Conservation (phyloP, 2,888 invertebrate species). For the Morinoia aosen region DNA sequence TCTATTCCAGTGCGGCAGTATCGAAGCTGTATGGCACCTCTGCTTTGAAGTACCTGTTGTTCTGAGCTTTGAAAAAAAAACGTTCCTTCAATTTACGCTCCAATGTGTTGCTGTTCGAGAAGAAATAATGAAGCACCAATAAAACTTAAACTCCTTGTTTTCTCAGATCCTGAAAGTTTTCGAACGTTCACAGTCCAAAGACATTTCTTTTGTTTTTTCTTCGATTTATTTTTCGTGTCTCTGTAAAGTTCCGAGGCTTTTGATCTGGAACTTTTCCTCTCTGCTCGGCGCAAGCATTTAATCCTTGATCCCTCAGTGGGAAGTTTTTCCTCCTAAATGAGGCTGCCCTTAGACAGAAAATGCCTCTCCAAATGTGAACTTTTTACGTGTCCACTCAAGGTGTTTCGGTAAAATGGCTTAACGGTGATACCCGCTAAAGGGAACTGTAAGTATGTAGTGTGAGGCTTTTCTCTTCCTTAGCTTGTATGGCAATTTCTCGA, state of each 20-base stretch:
- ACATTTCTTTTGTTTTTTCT: constrained; percentile 1
- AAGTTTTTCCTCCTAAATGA: constrained; percentile 40
- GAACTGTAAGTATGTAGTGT: not conserved
- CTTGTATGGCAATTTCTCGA: not conserved
- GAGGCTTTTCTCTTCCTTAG: not conserved
- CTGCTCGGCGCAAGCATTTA: constrained; percentile 49
- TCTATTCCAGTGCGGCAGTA: too few relatives aligned
- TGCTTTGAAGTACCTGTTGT: not conserved
- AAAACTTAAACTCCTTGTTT: constrained; percentile 18
- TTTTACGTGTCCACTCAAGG: not conserved
- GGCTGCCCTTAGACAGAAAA: not conserved
- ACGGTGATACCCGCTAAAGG: not conserved
- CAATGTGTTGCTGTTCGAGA: not conserved
- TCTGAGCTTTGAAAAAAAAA: not conserved
- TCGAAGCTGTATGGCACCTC: too few relatives aligned
- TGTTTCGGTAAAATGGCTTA: not conserved
- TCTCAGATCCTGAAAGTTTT: not conserved
- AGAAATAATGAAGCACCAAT: not conserved
- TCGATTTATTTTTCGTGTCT: constrained; percentile 24
- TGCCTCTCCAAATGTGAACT: constrained; percentile 16
- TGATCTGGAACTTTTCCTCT: constrained; percentile 44
- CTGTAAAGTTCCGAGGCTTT: constrained; percentile 39
- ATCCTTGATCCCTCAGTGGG: constrained; percentile 30
- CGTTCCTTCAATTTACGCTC: not conserved
- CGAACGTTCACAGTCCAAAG: constrained; percentile 34